These are phyloP conservation scores for Phymatocera aterrima DNA, from an alignment of 2,888 invertebrate species.

Conservation along the genomic window DNA sequence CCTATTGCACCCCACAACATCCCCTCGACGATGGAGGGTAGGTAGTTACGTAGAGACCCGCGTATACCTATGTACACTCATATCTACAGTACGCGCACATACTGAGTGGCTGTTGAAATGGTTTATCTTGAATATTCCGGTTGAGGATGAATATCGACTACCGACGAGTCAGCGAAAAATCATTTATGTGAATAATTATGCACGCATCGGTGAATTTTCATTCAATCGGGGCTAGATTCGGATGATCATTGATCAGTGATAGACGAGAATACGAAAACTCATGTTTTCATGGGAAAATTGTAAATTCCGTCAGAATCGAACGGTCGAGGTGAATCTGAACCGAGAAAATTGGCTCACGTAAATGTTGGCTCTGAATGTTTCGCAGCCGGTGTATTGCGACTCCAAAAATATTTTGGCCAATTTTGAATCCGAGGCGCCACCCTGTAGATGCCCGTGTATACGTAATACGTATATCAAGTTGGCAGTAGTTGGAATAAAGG, in stretches of 20 bases:
- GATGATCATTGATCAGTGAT: no score
- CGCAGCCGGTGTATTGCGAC: no score
- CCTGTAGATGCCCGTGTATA: not conserved
- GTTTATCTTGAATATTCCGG: not conserved
- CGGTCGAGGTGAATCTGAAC: no score
- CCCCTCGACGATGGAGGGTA: not conserved
- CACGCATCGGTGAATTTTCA: not conserved
- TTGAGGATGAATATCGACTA: not conserved
- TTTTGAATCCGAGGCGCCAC: not conserved
- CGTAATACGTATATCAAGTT: not conserved
- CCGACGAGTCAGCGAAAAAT: no score
- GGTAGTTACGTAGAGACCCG: no score
- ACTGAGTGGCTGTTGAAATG: not conserved
- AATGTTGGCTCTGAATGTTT: no score
- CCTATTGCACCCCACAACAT: not conserved
- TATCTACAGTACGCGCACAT: not conserved
- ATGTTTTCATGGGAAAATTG: no score
- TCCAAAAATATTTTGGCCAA: not conserved
- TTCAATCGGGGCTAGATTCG: no score
- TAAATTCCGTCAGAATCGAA: no score
- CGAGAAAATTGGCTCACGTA: no score
- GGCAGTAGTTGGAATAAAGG: slow-evolving; percentile 3
- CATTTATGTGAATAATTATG: not conserved
- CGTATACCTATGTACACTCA: no score
- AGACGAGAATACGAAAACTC: no score